phyloP scores from a whole-genome alignment of 2,113 vertebrate species.

The Chloroceryle aenea region DNA sequence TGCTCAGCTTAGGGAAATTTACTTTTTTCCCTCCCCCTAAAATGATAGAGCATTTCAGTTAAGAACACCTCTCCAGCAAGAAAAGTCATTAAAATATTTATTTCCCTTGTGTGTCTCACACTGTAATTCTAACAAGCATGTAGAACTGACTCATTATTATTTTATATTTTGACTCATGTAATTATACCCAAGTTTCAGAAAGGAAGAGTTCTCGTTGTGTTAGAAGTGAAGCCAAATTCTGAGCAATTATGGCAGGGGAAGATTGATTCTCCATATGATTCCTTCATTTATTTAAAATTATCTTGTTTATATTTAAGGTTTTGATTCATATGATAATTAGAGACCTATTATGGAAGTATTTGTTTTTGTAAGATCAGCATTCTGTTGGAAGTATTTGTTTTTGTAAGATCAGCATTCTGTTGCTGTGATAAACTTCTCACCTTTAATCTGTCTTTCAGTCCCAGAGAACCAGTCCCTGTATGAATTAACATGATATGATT shows the following conservation, averaged over 20 bases:
- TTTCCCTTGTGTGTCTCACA: neutral
- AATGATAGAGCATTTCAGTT: neutral
- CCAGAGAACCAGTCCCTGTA: constrained; percentile 50
- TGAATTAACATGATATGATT: constrained; percentile 65
- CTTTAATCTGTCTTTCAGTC: constrained; percentile 32
- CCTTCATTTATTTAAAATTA: constrained; percentile 63
- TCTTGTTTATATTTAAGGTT: constrained; percentile 52
- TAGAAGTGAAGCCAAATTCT: constrained; percentile 51
- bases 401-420: constrained; percentile 44
- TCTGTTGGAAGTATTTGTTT: constrained; percentile 48
- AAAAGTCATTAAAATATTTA: constrained; percentile 59
- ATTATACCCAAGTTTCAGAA: constrained; percentile 47
- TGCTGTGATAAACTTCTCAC: constrained; percentile 52
- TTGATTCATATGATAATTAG: constrained; percentile 54
- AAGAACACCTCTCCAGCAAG: constrained; percentile 16
- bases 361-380: constrained; percentile 54
- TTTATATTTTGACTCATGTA: constrained; percentile 53
- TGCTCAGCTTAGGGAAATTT: neutral
- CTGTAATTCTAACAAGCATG: constrained; percentile 53
- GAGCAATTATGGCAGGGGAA: constrained; percentile 42
- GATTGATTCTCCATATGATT: constrained; percentile 58
- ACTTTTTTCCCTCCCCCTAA: neutral
- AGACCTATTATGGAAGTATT: constrained; percentile 20
- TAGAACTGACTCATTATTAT: constrained; percentile 58
- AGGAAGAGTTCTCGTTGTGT: constrained; percentile 38